phyloP scores from a whole-genome alignment of 2,113 vertebrate species.

The Anthoscopus minutus region DNA sequence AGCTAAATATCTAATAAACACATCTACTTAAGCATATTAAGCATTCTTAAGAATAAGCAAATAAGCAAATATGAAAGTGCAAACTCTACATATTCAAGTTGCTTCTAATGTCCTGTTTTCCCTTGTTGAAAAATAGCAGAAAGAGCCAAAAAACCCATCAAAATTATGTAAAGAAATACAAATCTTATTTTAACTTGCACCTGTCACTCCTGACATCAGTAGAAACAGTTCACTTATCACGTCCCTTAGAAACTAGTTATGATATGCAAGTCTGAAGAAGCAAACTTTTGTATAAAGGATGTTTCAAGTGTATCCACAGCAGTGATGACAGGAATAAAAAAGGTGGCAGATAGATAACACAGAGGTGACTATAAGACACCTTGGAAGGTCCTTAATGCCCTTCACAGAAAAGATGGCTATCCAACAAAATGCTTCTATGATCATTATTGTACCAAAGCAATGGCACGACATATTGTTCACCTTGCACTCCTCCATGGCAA shows the following conservation, averaged over 20 bases:
- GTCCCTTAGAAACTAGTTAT: neutral
- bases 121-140: neutral
- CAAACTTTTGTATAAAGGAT: neutral
- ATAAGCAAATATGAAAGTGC: neutral
- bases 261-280: neutral
- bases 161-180: neutral
- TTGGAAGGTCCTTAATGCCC: neutral
- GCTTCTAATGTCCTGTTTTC: neutral
- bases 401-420: neutral
- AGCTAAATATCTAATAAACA: neutral
- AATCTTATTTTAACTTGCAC: neutral
- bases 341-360: accelerated
- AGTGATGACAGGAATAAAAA: neutral
- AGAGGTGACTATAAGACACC: neutral
- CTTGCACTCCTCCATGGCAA: neutral
- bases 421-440: neutral
- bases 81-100: neutral
- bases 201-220: neutral
- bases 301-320: neutral
- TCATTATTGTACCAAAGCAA: neutral
- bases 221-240: neutral
- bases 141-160: neutral
- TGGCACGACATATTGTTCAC: neutral
- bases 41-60: too few relatives aligned
- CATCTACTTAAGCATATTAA: neutral